Percentiles rank a stretch among this genome's conserved stretches.
phyloP scores from a whole-genome alignment of 2,888 invertebrate genomes.

The Conistra vaccinii region DNA sequence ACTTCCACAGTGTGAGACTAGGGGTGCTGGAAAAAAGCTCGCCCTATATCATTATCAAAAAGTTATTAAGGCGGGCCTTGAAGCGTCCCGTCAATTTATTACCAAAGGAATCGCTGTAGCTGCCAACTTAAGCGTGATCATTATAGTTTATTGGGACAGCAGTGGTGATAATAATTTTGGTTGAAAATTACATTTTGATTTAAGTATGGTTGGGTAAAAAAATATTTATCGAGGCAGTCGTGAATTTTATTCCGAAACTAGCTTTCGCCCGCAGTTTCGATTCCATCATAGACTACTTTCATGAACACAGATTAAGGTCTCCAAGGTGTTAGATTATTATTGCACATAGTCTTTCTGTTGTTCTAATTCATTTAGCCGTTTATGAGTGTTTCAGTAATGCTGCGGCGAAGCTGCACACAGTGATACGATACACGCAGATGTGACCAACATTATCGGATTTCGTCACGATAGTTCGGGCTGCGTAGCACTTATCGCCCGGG shows the following conservation, averaged over 20 bases:
- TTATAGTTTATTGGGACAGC: constrained; percentile 50
- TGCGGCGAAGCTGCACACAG: too few species aligned
- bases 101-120: constrained; percentile 42
- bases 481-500: too few species aligned
- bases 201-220: neutral
- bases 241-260: neutral
- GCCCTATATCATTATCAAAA: constrained; percentile 79
- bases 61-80: constrained; percentile 74
- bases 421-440: too few species aligned
- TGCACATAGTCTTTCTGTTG: neutral
- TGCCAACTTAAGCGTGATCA: constrained; percentile 56
- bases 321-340: neutral
- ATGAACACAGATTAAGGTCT: neutral
- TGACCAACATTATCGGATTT: too few species aligned
- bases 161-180: constrained; percentile 31
- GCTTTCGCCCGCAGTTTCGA: neutral
- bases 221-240: neutral
- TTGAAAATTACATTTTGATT: constrained; percentile 32
- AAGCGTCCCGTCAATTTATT: constrained; percentile 70
- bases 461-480: too few species aligned
- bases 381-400: too few species aligned
- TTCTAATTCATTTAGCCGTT: neutral
- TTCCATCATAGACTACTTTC: neutral
- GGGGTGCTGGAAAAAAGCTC: constrained; percentile 66
- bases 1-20: constrained; percentile 70